Conservation (phyloP, 2,888 invertebrate species). For the Graphium colonna region DNA sequence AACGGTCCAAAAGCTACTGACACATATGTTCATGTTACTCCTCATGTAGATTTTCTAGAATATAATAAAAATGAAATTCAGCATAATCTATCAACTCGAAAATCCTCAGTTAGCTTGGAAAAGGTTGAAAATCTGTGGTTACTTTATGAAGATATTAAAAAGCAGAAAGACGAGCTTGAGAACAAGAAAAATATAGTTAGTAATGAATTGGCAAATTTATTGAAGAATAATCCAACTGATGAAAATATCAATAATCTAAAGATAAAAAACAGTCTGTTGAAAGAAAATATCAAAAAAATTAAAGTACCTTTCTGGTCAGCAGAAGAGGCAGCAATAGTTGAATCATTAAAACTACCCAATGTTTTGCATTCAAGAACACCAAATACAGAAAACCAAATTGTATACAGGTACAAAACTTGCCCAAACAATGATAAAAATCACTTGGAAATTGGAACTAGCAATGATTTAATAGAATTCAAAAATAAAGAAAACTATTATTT, state of each 20-base stretch:
- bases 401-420: constrained; percentile 43
- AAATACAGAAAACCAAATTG: constrained; percentile 45
- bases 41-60: constrained; percentile 83
- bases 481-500: constrained; percentile 82
- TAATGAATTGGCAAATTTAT: constrained; percentile 66
- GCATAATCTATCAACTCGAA: constrained; percentile 77
- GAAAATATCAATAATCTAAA: constrained; percentile 74
- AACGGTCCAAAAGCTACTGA: constrained; percentile 85
- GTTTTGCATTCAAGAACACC: constrained; percentile 83
- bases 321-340: constrained; percentile 84
- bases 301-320: constrained; percentile 84
- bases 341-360: constrained; percentile 86
- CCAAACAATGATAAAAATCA: constrained; percentile 68
- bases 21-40: constrained; percentile 83
- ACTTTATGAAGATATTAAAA: constrained; percentile 78
- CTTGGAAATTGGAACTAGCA: constrained; percentile 74
- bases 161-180: constrained; percentile 74
- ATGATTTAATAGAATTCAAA: constrained; percentile 78
- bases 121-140: constrained; percentile 81
- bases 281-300: constrained; percentile 82
- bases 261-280: constrained; percentile 75
- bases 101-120: constrained; percentile 73
- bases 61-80: constrained; percentile 74
- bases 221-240: constrained; percentile 51
- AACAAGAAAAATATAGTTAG: constrained; percentile 70